Conservation (phyloP, 1,140 invertebrate species). For the Myzus persicae region DNA sequence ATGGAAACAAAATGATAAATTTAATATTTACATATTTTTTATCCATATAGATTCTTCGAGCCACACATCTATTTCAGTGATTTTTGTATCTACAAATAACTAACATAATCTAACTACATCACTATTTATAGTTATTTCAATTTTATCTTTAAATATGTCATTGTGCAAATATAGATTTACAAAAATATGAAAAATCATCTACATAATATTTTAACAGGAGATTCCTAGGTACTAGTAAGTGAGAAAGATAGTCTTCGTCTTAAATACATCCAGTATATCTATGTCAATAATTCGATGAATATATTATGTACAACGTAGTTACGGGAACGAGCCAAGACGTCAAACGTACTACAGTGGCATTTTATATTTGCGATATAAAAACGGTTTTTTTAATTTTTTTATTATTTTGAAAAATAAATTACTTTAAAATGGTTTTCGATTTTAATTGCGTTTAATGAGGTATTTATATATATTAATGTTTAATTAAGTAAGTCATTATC, state of each 20-base stretch:
- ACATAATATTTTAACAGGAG: background rate
- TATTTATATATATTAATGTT: background rate
- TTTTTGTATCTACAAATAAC: too few species aligned
- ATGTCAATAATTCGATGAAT: background rate
- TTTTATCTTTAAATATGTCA: background rate
- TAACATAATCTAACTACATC: too few species aligned
- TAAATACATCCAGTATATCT: too few species aligned
- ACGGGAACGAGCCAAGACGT: background rate
- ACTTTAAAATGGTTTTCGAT: background rate
- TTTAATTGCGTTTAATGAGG: background rate
- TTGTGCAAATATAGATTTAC: background rate
- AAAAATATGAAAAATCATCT: background rate
- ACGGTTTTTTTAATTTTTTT: background rate
- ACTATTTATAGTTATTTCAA: background rate
- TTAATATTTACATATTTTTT: conserved; percentile 12
- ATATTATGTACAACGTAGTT: background rate
- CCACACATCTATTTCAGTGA: background rate
- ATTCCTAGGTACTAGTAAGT: background rate
- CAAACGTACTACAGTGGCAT: too few species aligned
- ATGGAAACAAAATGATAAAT: background rate
- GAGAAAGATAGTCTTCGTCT: background rate
- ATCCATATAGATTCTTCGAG: too few species aligned
- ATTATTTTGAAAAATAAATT: background rate
- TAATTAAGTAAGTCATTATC: background rate
- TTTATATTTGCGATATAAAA: background rate